Base-by-base conservation (phyloP, 1,140 invertebrate genomes). In the Penaeus vannamei region DNA sequence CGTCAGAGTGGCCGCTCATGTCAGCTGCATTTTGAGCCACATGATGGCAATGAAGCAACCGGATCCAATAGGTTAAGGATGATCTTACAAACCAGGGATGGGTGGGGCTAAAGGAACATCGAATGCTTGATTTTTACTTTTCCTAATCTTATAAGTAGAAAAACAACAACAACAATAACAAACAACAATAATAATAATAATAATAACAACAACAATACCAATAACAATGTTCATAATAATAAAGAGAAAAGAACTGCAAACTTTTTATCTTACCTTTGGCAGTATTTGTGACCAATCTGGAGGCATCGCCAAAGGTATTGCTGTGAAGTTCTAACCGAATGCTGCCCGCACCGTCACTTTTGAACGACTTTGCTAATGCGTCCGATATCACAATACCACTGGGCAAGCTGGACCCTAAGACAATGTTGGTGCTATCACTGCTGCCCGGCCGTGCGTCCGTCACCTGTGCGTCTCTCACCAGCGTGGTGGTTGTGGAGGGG, bases 301-400 rank as follows among this genome's bases (percentile, higher is more conserved):
- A 76, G 32, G 82, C 81, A 85, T 87, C 90, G 42, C 85, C 85
- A 81, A 84, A 90, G 32, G 85, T 85, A 87, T 84, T 86, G 72
- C 85, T 90, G 72, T 86, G 85, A 77, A 86, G 85, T 85, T 90
- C 90, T 87, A 90, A 84, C 42, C 90, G 85, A 72, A 90, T 90
- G 72, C 90, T 90, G 62, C 90, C 90, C 83, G 85, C 42, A 84
- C 85, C 59, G 66, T 90, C 90, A 87, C 86, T 87, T 87, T 90
- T 90, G 76, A 90, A 62, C 53, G 90, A 87, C 80, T 90, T 90
- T 29, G 88, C 88, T 62, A 90, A 84, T 20, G 89, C 85, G 60
- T 90, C 89, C 62, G 89, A 86, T 86, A 90, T 90, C 66, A 90
- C 89, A 79, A 90, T 86, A 29, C 89, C 89, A 86, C 89, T 84